phyloP scores from a whole-genome alignment of 2,113 vertebrate genomes.

The Chelonoidis abingdonii region DNA sequence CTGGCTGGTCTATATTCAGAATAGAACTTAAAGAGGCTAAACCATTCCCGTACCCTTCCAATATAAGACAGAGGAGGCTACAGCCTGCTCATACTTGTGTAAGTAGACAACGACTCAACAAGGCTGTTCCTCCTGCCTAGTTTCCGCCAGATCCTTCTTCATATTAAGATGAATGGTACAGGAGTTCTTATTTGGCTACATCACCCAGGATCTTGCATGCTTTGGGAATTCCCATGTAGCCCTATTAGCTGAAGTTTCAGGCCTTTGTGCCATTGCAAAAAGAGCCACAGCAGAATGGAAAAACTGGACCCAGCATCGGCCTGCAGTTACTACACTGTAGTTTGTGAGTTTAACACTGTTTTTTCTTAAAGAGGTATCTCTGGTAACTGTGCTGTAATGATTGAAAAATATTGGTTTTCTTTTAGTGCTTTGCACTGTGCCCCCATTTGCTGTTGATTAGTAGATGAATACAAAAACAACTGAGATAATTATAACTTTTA shows the following conservation, averaged over 20 bases:
- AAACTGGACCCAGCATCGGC: not conserved
- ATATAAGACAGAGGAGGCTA: not conserved
- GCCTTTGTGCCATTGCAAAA: not conserved
- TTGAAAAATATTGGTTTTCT: not conserved
- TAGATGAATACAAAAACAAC: not conserved
- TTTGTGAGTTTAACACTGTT: conserved; percentile 36
- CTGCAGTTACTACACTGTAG: not conserved
- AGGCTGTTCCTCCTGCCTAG: not conserved
- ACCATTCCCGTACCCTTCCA: not conserved
- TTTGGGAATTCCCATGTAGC: not conserved
- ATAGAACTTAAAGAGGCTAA: not conserved
- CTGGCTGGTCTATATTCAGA: not conserved
- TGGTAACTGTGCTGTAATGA: not conserved
- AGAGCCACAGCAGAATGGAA: conserved; percentile 9
- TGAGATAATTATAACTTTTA: accelerated
- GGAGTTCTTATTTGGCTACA: not conserved
- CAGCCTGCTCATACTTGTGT: not conserved
- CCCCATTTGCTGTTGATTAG: not conserved
- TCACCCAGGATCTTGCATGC: not conserved
- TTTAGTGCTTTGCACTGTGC: accelerated
- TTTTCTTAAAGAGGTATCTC: not conserved
- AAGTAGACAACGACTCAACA: not conserved
- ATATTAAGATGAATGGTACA: not conserved
- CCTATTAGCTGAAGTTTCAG: conserved; percentile 9
- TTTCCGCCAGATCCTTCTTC: not conserved